Evolutionary conservation across 2,113 vertebrate genomes (phyloP).

Genomic region (Callithrix jacchus): DNA sequence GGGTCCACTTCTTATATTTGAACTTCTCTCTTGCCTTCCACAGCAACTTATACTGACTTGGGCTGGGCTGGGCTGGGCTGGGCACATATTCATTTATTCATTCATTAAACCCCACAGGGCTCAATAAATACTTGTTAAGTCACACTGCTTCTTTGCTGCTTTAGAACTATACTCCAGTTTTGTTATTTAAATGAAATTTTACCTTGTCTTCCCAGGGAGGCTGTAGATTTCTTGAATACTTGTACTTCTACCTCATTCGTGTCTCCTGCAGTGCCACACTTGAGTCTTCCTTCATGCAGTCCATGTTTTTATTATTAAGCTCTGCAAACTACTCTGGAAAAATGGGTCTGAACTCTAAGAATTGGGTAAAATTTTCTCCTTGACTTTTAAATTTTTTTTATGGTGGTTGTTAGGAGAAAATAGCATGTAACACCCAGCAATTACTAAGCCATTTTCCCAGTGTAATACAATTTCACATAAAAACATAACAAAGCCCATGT

Average conservation of each 20-base stretch:
- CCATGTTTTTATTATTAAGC: constrained; percentile 57
- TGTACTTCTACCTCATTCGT: constrained; percentile 25
- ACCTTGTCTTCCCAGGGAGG: constrained; percentile 14
- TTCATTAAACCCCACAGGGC: constrained; percentile 39
- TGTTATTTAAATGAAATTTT: constrained; percentile 58
- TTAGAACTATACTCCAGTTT: constrained; percentile 47
- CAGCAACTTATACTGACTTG: constrained; percentile 41
- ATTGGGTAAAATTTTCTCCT: constrained; percentile 44
- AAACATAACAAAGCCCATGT: constrained; percentile 11
- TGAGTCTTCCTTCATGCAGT: constrained; percentile 19
- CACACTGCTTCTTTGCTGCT: constrained; percentile 30
- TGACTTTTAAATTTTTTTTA: constrained; percentile 41
- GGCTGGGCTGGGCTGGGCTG: background rate
- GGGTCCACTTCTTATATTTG: constrained; percentile 1
- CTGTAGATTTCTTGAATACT: constrained; percentile 46
- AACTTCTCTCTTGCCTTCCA: background rate
- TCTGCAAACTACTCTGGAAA: constrained; percentile 34
- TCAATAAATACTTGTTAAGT: constrained; percentile 57
- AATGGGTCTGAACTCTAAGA: constrained; percentile 24
- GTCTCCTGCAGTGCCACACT: background rate
- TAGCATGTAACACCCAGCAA: background rate
- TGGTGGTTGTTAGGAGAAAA: constrained; percentile 57
- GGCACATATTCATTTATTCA: constrained; percentile 45
- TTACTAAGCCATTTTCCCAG: constrained; percentile 35
- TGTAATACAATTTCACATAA: constrained; percentile 32